A percentile compares a stretch with the other conserved stretches of the same genome.
Conservation (phyloP, 2,888 invertebrate genomes). For the Habroteleia sp. region DNA sequence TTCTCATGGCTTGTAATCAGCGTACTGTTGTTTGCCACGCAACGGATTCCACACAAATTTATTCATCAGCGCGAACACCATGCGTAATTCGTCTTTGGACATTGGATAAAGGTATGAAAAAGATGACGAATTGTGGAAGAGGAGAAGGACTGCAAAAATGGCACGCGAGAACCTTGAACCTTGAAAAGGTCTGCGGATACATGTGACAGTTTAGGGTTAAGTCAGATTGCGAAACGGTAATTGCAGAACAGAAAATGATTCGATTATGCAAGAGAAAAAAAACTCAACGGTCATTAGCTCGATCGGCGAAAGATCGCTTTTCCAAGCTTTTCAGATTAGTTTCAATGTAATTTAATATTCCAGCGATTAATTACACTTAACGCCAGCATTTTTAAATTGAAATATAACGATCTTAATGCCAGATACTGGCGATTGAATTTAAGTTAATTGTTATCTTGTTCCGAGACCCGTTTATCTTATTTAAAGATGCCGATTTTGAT, state of each 20-base stretch:
- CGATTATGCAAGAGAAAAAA: constrained; percentile 30
- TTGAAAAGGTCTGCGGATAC: constrained; percentile 27
- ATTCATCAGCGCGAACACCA: constrained; percentile 11
- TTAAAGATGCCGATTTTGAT: too few species aligned
- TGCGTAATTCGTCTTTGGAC: constrained; percentile 7
- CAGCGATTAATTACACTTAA: too few species aligned
- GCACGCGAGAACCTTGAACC: constrained; percentile 49
- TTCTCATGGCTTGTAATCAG: constrained; percentile 30
- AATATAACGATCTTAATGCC: too few species aligned
- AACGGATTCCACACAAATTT: constrained; percentile 16
- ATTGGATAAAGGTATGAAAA: constrained; percentile 12
- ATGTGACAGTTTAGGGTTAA: constrained; percentile 50
- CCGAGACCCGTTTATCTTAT: too few species aligned
- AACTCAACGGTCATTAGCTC: not conserved
- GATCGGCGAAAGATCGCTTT: not conserved
- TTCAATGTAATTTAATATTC: too few species aligned
- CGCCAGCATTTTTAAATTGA: too few species aligned
- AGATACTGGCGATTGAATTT: too few species aligned
- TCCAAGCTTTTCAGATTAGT: too few species aligned
- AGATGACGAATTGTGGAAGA: not conserved
- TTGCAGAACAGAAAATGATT: constrained; percentile 19
- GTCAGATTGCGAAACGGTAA: constrained; percentile 31
- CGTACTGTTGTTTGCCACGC: constrained; percentile 23
- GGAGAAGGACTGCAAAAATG: constrained; percentile 1
- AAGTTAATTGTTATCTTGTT: too few species aligned